Evolutionary conservation across 2,113 vertebrate species (phyloP).

Genomic region (Dromas ardeola): DNA sequence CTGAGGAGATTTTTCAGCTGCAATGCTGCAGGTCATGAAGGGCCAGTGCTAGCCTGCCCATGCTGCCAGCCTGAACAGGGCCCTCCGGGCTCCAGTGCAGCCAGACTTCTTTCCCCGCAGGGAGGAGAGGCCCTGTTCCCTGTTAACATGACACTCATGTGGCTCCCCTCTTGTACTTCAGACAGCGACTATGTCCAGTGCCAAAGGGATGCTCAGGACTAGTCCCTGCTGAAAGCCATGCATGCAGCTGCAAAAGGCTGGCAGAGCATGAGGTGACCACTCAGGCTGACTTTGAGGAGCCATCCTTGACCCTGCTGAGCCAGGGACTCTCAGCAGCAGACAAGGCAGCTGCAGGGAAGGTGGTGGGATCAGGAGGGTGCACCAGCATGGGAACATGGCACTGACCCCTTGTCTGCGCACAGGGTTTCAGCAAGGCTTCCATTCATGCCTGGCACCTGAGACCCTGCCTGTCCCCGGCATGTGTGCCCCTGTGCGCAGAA

Average conservation of each 20-base stretch:
- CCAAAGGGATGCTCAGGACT: not conserved
- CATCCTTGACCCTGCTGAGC: not conserved
- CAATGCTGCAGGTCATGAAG: not conserved
- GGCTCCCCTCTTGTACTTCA: not conserved
- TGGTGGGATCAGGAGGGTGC: not conserved
- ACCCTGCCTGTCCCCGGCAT: not conserved
- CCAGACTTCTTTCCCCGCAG: not conserved
- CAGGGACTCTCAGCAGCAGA: not conserved
- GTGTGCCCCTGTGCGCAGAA: fast-evolving
- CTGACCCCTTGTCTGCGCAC: fast-evolving
- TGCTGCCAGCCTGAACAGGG: not conserved
- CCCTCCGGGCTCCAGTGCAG: fast-evolving
- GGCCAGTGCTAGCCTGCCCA: not conserved
- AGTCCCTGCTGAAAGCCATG: not conserved
- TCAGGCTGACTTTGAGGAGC: not conserved
- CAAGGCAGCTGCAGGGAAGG: fast-evolving
- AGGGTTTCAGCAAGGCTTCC: not conserved
- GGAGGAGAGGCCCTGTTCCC: not conserved
- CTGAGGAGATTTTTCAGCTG: not conserved
- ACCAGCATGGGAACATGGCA: fast-evolving
- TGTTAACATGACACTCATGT: fast-evolving
- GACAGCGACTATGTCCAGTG: fast-evolving
- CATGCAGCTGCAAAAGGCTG: fast-evolving
- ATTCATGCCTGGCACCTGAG: not conserved
- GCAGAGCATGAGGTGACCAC: fast-evolving